Evolutionary conservation across 1,140 invertebrate species (phyloP), one percentile per base, ranked within the genome.

Genomic region (Drosophila dunni): DNA sequence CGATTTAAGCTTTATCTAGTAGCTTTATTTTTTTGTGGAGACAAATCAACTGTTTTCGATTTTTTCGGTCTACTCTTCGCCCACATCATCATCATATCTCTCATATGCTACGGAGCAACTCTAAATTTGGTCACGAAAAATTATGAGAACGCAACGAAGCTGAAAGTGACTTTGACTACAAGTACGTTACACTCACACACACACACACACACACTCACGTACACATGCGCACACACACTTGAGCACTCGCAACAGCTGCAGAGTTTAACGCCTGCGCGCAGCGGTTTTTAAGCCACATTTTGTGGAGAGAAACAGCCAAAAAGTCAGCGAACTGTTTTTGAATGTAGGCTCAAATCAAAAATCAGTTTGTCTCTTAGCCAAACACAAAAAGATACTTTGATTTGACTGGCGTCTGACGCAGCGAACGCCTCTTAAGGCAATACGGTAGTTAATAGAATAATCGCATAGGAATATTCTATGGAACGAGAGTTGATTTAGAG

Each of bases 141-240:
- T 86, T 86, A 86, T 86, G 83, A 83, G 77, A 83, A 88, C 80
- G 64, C 69, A 78, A 64, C 81, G 84, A 86, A 86, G 82, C 83
- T 86, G 82, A 86, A 86, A 86, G 82, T 86, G 83, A 89, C 84
- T 89, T 89, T 89, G 84, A 89, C 77, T 89, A 86, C 83, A 86
- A 86, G 75, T 86, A 86, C 83, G 61, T 75, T 75, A 70, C 58
- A 74, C 71, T 56, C 71, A 17, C 53, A 67, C 44, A 51, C 50
- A 68, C 61, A 80, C 61, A 67, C 53, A 79, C n/a, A n/a, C n/a
- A 2, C 17, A 2, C 17, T 0, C 20, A 53, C 36, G 51, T 42
- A 46, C 44, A 48, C 40, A 56, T 0, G 57, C 13, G 45, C 29
- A 62, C 36, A 29, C 24, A 46, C 33, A 46, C 48, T 54, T 4